Base-by-base conservation (phyloP, 2,113 vertebrate species). In the Xenus cinereus region DNA sequence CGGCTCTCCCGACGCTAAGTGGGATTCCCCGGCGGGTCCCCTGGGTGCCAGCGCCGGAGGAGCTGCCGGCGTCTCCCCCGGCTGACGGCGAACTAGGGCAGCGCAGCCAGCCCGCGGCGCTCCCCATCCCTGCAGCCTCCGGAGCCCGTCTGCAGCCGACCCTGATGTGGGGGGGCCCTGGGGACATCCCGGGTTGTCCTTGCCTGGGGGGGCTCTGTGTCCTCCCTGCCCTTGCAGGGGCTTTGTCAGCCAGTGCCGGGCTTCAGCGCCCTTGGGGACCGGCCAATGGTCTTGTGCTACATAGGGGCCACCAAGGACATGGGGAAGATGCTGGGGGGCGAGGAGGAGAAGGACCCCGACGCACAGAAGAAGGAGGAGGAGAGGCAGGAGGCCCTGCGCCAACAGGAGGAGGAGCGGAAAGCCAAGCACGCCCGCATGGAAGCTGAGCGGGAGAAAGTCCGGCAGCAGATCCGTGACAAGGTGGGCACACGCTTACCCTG, bases 261-360 rank as follows among this genome's bases (percentile, higher is more conserved):
- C 81, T 89, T 43, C 85, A 32, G 48, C 63, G 60, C 26, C 14
- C 41, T 10, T 26, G 41, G 30, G 84, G 32, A 71, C 32, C 3
- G 1, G 60, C 46, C 2, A 4, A 30, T 32, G 39, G 22, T 84
- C 33, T 91, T 33, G 11, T 89, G 35, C 67, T 64, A 33, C 1
- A 1, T 97, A 99, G 99, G 99, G 93, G 99, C 99, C 98, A 99
- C 99, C 97, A 99, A 99, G 98, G 99, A 99, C 97, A 99, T 99
- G 99, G 99, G 99, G 41, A 99, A 99, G 98, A 99, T 99, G 99
- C 97, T 99, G 81, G 99, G 99, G 7, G 99, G 99, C 0, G 99
- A 99, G 96, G 99, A 99, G 93, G 99, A 99, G 98, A 99, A 99
- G 97, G 99, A 99, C 88, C 99, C 99, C 0, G 99, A 99, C 0